phyloP scores from a whole-genome alignment of 2,888 invertebrate species.

The Willowsia nigromaculata region DNA sequence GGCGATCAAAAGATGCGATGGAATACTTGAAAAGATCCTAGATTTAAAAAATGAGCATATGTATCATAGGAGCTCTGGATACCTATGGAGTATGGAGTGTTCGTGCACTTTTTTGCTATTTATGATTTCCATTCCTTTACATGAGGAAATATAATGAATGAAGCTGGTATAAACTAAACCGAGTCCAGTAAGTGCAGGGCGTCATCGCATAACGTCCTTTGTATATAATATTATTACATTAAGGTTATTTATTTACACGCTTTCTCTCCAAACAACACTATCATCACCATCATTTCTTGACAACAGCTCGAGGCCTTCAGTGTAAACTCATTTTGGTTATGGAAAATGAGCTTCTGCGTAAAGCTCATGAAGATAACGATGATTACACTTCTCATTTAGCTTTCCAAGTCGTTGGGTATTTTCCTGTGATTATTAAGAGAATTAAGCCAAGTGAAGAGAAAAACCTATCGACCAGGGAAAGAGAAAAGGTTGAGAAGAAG shows the following conservation, averaged over 20 bases:
- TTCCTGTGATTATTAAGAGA: conserved; percentile 48
- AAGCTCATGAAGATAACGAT: neutral
- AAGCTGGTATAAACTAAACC: too few species aligned
- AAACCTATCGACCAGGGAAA: neutral
- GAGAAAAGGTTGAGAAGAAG: neutral
- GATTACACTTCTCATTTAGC: conserved; percentile 38
- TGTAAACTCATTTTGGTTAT: conserved; percentile 7
- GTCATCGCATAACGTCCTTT: neutral
- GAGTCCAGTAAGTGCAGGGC: neutral
- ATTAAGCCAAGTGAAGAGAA: neutral
- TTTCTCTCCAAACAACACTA: neutral
- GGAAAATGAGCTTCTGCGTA: conserved; percentile 1
- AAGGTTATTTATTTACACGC: neutral
- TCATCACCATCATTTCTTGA: neutral
- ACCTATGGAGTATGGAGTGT: too few species aligned
- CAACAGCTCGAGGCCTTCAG: neutral
- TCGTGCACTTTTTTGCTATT: too few species aligned
- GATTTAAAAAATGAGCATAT: too few species aligned
- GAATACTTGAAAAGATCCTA: too few species aligned
- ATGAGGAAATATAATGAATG: too few species aligned
- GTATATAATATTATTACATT: neutral
- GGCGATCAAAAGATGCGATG: too few species aligned
- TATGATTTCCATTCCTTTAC: too few species aligned
- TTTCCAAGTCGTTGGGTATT: conserved; percentile 28
- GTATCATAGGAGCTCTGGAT: too few species aligned